Evolutionary conservation across 1,140 invertebrate genomes (phyloP).

Genomic region (Globodera rostochiensis): DNA sequence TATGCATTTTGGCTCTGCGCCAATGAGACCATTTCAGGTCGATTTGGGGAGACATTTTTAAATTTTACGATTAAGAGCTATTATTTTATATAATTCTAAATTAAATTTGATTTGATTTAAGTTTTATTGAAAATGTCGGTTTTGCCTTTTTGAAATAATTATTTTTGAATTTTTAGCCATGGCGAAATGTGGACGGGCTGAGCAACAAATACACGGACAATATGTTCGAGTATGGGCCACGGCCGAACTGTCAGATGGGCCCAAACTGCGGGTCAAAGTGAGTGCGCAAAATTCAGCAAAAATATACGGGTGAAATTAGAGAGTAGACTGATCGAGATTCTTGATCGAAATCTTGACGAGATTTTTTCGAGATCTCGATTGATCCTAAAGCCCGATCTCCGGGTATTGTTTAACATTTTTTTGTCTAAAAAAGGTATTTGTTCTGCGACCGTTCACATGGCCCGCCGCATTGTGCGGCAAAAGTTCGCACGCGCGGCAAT

Average conservation of each 20-base stretch:
- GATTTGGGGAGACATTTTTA: background rate
- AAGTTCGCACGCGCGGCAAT: constrained; percentile 53
- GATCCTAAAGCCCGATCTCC: background rate
- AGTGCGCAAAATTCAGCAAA: background rate
- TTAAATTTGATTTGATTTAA: too few relatives aligned
- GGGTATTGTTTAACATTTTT: background rate
- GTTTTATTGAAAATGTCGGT: constrained; percentile 8
- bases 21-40: constrained; percentile 54
- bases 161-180: constrained; percentile 38
- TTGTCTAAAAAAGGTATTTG: constrained; percentile 38
- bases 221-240: constrained; percentile 55
- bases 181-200: constrained; percentile 60
- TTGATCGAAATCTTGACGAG: too few relatives aligned
- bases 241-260: constrained; percentile 48
- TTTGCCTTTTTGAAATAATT: constrained; percentile 24
- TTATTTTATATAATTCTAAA: too few relatives aligned
- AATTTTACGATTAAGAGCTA: too few relatives aligned
- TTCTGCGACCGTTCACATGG: constrained; percentile 60
- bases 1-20: constrained; percentile 52
- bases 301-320: too few relatives aligned
- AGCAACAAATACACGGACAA: constrained; percentile 62
- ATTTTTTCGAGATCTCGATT: too few relatives aligned
- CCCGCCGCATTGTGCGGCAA: constrained; percentile 50
- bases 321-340: too few relatives aligned
- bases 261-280: constrained; percentile 59